Percentiles rank a stretch among this genome's conserved stretches.
Conservation (phyloP, 2,113 vertebrate genomes). For the Eretmochelys imbricata region DNA sequence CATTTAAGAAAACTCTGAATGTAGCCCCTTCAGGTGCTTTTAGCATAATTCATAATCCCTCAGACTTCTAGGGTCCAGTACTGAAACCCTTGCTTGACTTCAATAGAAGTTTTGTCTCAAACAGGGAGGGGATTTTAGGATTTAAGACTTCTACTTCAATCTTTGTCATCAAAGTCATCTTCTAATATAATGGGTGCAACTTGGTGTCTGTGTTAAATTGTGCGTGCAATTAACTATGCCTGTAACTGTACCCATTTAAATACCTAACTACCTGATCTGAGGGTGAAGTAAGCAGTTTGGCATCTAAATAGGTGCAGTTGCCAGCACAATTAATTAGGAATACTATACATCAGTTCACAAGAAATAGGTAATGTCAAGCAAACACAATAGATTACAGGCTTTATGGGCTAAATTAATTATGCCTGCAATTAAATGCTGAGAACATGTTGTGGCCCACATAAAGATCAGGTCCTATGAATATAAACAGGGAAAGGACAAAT, state of each 20-base stretch:
- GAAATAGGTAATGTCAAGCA: background rate
- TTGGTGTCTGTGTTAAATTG: background rate
- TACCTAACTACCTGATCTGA: background rate
- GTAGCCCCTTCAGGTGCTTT: background rate
- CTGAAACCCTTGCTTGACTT: background rate
- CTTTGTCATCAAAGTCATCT: background rate
- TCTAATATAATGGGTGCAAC: background rate
- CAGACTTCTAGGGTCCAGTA: background rate
- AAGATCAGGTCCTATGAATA: background rate
- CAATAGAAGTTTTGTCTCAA: background rate
- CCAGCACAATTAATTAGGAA: background rate
- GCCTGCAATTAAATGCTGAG: background rate
- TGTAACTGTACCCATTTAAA: background rate
- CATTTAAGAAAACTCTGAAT: background rate
- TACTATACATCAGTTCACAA: background rate
- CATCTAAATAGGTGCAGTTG: background rate
- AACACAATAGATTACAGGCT: background rate
- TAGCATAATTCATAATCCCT: background rate
- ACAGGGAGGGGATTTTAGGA: background rate
- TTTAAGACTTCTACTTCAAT: background rate
- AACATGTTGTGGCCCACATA: background rate
- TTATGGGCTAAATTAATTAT: background rate
- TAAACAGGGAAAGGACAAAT: background rate
- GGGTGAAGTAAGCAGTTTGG: background rate
- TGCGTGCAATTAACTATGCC: background rate